Evolutionary conservation across 2,797 vertebrate species (phyloP).

Genomic region (Stomatorhinus walkeri): DNA sequence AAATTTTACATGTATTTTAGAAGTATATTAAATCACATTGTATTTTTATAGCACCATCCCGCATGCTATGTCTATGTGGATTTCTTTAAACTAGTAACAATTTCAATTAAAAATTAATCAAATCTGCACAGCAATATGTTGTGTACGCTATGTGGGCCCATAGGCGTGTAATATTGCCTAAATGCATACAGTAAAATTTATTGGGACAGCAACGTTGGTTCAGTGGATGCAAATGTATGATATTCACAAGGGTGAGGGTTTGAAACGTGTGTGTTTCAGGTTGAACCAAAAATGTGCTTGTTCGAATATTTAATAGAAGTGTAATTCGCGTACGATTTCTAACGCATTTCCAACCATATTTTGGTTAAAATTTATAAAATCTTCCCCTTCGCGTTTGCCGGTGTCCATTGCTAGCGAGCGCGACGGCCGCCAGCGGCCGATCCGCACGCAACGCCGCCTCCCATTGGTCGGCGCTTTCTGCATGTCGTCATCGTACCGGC

Average conservation of each 20-base stretch:
- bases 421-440: neutral
- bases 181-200: neutral
- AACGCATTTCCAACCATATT: neutral
- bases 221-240: neutral
- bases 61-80: neutral
- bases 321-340: neutral
- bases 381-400: neutral
- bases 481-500: slow-evolving; percentile 59
- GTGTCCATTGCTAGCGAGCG: neutral
- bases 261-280: neutral
- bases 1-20: neutral
- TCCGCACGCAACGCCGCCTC: neutral
- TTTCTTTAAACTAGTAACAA: neutral
- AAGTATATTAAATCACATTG: neutral
- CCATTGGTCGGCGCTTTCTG: slow-evolving; percentile 24
- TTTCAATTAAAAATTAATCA: neutral
- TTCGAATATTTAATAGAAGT: neutral
- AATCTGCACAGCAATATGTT: neutral
- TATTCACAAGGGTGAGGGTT: neutral
- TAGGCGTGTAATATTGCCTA: neutral
- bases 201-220: neutral
- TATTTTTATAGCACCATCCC: neutral
- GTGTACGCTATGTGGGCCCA: neutral
- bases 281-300: neutral
- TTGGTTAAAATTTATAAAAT: neutral